A percentile compares a stretch with the other conserved stretches of the same genome.
Conservation (phyloP, 2,113 vertebrate species). For the Podarcis raffonei region DNA sequence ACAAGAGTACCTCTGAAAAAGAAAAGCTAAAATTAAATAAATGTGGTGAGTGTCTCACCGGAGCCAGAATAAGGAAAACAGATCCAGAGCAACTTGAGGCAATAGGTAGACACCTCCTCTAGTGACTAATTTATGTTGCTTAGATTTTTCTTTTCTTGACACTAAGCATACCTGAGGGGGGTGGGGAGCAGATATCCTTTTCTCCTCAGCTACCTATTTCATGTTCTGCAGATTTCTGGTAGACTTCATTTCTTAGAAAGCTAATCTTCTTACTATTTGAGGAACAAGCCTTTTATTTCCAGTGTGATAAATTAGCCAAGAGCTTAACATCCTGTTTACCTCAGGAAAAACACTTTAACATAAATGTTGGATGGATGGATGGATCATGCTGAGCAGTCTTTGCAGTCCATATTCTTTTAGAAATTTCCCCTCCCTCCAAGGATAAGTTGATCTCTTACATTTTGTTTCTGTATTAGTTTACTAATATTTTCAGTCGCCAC, state of each 20-base stretch:
- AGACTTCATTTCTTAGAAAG: not conserved
- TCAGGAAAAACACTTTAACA: not conserved
- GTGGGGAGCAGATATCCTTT: constrained; percentile 52
- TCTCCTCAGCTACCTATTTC: constrained; percentile 48
- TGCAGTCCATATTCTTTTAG: not conserved
- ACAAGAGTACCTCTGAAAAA: constrained; percentile 8
- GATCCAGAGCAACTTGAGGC: constrained; percentile 45
- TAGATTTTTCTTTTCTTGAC: constrained; percentile 62
- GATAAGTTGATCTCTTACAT: not conserved
- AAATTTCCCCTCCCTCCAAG: not conserved
- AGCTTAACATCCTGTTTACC: not conserved
- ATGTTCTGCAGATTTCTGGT: not conserved
- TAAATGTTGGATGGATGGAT: not conserved
- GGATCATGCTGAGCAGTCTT: not conserved
- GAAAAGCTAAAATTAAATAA: constrained; percentile 7
- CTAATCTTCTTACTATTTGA: not conserved
- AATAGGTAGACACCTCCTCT: constrained; percentile 15
- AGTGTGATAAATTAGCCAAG: not conserved
- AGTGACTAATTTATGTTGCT: constrained; percentile 60
- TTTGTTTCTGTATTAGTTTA: not conserved
- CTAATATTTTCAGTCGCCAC: not conserved
- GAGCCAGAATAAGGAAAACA: constrained; percentile 54
- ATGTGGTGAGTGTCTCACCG: constrained; percentile 42
- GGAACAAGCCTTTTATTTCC: not conserved
- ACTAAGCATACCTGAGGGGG: constrained; percentile 39